Conservation (phyloP, 92 coral and sea anemone species). For the Desmophyllum pertusum region DNA sequence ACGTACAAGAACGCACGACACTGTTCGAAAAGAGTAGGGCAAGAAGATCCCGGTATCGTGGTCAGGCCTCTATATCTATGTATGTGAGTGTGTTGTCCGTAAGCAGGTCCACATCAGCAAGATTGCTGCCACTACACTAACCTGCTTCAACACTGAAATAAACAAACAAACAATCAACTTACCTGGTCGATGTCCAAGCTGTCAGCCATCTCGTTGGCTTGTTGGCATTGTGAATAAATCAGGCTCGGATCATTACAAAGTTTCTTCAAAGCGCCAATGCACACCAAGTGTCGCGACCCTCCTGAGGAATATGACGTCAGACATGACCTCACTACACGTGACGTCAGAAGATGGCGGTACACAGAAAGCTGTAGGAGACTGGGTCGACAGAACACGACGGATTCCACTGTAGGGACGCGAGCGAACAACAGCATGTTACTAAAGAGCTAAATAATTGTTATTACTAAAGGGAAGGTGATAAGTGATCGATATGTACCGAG, state of each 20-base stretch:
- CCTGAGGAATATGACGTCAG: conserved; percentile 49
- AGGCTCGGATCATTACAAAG: conserved; percentile 91
- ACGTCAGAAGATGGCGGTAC: conserved; percentile 83
- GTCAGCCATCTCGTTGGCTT: conserved; percentile 46
- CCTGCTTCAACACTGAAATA: background rate
- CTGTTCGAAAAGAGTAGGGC: too few species aligned
- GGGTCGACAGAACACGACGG: conserved; percentile 93
- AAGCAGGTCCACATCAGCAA: too few species aligned
- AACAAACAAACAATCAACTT: background rate
- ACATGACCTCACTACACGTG: conserved; percentile 85
- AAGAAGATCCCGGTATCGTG: too few species aligned
- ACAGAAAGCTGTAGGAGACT: conserved; percentile 77
- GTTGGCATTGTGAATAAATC: conserved; percentile 50
- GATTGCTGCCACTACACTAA: too few species aligned
- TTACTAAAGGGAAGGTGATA: background rate
- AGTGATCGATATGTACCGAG: too few species aligned
- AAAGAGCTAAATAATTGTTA: background rate
- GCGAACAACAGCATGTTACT: background rate
- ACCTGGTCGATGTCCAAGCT: conserved; percentile 47
- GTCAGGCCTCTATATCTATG: too few species aligned
- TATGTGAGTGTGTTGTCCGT: too few species aligned
- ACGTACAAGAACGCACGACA: too few species aligned
- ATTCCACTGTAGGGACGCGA: conserved; percentile 60
- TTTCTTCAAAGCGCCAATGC: conserved; percentile 93
- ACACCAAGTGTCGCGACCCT: conserved; percentile 86